Evolutionary conservation across 2,888 invertebrate species (phyloP).

Genomic region (Cistogaster globosa): DNA sequence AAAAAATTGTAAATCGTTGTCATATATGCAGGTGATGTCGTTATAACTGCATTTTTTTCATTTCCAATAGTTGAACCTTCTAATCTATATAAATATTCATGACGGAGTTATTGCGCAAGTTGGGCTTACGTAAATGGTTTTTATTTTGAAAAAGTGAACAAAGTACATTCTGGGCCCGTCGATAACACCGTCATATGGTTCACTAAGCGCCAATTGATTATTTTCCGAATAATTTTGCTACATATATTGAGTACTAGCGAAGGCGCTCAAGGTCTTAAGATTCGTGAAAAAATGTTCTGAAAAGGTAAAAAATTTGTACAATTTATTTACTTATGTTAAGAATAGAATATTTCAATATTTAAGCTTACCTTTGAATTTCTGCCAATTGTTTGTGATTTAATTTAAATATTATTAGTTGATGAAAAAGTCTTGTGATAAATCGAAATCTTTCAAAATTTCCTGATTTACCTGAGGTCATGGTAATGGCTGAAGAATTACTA

Average conservation of each 20-base stretch:
- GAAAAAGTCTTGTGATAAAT: conserved; percentile 87
- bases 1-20: conserved; percentile 80
- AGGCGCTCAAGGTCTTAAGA: conserved; percentile 84
- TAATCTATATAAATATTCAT: conserved; percentile 86
- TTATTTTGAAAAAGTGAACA: conserved; percentile 86
- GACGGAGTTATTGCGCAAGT: conserved; percentile 87
- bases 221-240: conserved; percentile 84
- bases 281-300: conserved; percentile 82
- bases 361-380: conserved; percentile 85
- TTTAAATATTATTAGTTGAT: conserved; percentile 86
- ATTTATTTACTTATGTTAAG: neutral
- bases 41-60: conserved; percentile 87
- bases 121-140: conserved; percentile 84
- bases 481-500: conserved; percentile 85
- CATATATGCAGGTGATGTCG: conserved; percentile 84
- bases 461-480: conserved; percentile 86
- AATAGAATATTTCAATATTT: neutral
- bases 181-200: conserved; percentile 75
- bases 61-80: conserved; percentile 84
- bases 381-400: conserved; percentile 87
- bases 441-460: conserved; percentile 85
- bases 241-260: conserved; percentile 84
- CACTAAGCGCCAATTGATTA: conserved; percentile 84
- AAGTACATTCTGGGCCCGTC: conserved; percentile 65
- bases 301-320: neutral